Evolutionary conservation across 2,888 invertebrate species (phyloP), one percentile per base, ranked within the genome.

Genomic region (Thymelicus lineola): DNA sequence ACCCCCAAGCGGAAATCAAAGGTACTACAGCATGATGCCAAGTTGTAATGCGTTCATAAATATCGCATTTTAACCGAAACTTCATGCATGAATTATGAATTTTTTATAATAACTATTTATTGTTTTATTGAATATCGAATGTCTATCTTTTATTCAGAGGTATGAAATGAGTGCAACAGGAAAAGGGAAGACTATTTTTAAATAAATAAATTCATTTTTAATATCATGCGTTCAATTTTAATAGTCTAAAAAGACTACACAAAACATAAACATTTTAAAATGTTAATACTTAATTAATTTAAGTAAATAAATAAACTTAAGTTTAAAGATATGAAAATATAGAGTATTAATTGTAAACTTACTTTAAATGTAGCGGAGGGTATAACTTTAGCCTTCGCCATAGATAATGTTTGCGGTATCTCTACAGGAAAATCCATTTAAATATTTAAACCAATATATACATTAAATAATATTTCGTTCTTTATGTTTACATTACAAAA

Each of bases 11-110:
- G 91, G 88, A 75, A 75, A 73, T 72, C 73, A 73, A 14, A 66
- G 74, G 86, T 85, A 90, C 86, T 86, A 86, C 68, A 74, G 70
- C 72, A 80, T 86, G 88, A 89, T 86, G 89, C 89, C 80, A 83
- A 66, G 53, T 73, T 81, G 76, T 60, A 67, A 75, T 82, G 86
- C 87, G 83, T 90, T 90, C 89, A 82, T 15, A 45, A 69, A 61
- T 59, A 69, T 14, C 28, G 14, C 2, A 35, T 14, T 55, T 35
- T 6, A 55, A 55, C 53, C 20, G 9, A 55, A 53, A 53, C 17
- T 20, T 12, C 9, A 15, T 7, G 1, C 0, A 15, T n/a, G 0
- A 1, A 1, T 48, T 7, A 15, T 48, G 15, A 1, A 5, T 48
- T 42, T 42, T 42, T 42, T 10, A 12, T 42, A 1, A 42, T 10